Base-by-base conservation (phyloP, 2,888 invertebrate genomes). In the Cotesia congregata region DNA sequence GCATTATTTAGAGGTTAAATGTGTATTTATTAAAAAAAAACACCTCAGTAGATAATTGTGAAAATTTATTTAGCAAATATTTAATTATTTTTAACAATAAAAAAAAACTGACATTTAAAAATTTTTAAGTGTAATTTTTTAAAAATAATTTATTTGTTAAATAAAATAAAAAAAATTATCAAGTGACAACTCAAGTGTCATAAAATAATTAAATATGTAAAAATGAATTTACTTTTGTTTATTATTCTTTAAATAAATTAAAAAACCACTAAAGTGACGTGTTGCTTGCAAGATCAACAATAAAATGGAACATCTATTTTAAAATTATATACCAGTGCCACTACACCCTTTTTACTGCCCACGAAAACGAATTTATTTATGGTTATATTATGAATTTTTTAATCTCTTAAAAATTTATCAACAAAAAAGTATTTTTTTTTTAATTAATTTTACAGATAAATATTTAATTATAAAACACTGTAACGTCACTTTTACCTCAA, bases 1-100 rank as follows among this genome's bases (percentile, higher is more conserved):
- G 85, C 85, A 85, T 85, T 82, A 30, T 81, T 83, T 82, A 71
- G 61, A 59, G 60, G 69, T 20, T 30, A 60, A 67, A 67, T 62
- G 15, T 6, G 15, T 15, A 15, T 15, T 15, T 9, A 60, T n/a
- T 60, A 4, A 60, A 60, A 4, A 60, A 60, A 60, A 60, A 6
- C 60, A 60, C 60, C 17, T 62, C 17, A 20, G 12, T 62, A 30
- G 30, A 30, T 30, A 30, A 30, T 30, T 30, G 30, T 30, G 30
- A 30, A 30, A 30, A 30, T 3, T 30, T 30, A 30, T 30, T 30
- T 30, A 30, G 30, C 30, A 30, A 30, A 30, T 3, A 30, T 30
- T 30, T 30, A 30, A 30, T 30, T 30, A 30, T 30, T 30, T 30
- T 30, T 30, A 30, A 30, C 30, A 30, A 30, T 1, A 30, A 3